Conservation (phyloP, 2,888 invertebrate genomes). For the Salticus scenicus region DNA sequence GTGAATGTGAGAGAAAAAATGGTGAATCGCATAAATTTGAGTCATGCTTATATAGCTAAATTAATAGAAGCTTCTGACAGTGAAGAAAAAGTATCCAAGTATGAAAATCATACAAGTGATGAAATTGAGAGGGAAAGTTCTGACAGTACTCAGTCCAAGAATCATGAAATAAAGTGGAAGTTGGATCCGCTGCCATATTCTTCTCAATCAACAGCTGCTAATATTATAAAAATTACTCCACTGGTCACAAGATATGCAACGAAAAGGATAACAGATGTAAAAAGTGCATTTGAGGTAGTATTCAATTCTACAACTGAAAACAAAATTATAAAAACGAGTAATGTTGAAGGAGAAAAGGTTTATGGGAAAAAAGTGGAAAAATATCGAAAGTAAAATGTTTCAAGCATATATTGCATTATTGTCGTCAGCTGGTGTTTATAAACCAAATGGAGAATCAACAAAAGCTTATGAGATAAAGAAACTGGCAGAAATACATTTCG, state of each 20-base stretch:
- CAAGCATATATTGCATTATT: conserved; percentile 29
- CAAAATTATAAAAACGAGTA: conserved; percentile 13
- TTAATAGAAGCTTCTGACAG: conserved; percentile 16
- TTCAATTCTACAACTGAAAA: conserved; percentile 36
- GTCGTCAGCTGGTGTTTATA: conserved; percentile 21
- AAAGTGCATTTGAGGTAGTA: conserved; percentile 27
- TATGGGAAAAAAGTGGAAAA: not conserved
- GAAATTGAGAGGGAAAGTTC: conserved; percentile 20
- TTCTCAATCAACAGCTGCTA: conserved; percentile 13
- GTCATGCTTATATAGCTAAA: conserved; percentile 10
- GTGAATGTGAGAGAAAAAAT: conserved; percentile 10
- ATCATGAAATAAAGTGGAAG: conserved; percentile 17
- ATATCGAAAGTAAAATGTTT: too few relatives aligned
- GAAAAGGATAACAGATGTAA: conserved; percentile 4
- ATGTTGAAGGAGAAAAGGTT: not conserved
- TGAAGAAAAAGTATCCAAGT: conserved; percentile 26
- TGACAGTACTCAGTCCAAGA: conserved; percentile 27
- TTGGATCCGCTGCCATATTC: conserved; percentile 10
- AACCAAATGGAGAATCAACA: conserved; percentile 25
- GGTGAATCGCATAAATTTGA: conserved; percentile 17
- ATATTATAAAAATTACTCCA: conserved; percentile 37
- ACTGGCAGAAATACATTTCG: conserved; percentile 7
- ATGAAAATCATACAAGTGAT: conserved; percentile 25
- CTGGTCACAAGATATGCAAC: conserved; percentile 22
- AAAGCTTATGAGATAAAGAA: conserved; percentile 21